Evolutionary conservation across 1,140 invertebrate genomes (phyloP).

Genomic region (Schlechtendalia chinensis): DNA sequence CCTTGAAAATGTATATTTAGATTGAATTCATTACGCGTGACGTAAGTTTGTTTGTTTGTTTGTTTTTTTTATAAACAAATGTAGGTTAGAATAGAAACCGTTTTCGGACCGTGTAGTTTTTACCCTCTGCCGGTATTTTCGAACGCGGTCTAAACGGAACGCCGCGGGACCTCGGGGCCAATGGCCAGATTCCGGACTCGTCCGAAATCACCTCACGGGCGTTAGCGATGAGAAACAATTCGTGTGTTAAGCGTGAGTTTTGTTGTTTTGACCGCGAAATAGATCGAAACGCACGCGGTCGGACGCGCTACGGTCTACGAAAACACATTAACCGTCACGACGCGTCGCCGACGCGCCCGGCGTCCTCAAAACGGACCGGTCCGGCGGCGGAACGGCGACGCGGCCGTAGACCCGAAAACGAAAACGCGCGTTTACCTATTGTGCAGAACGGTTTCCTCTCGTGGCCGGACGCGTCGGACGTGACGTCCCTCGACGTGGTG

Average conservation of each 20-base stretch:
- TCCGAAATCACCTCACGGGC: no score
- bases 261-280: no score
- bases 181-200: neutral
- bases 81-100: constrained; percentile 1
- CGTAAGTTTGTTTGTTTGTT: neutral
- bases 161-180: neutral
- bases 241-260: no score
- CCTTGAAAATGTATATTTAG: neutral
- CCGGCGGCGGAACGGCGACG: no score
- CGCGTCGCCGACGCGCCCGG: no score
- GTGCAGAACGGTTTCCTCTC: constrained; percentile 13
- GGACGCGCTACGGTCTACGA: no score
- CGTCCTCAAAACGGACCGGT: no score
- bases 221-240: no score
- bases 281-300: no score
- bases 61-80: no score
- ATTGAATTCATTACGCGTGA: neutral
- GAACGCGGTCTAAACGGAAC: neutral
- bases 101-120: neutral
- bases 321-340: no score
- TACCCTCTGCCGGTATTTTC: constrained; percentile 17
- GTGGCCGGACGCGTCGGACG: neutral
- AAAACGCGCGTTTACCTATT: neutral
- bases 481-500: constrained; percentile 11
- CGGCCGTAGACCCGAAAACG: no score